These are phyloP conservation scores for Pangasius djambal DNA, from an alignment of 2,797 vertebrate genomes.

Conservation along the genomic window DNA sequence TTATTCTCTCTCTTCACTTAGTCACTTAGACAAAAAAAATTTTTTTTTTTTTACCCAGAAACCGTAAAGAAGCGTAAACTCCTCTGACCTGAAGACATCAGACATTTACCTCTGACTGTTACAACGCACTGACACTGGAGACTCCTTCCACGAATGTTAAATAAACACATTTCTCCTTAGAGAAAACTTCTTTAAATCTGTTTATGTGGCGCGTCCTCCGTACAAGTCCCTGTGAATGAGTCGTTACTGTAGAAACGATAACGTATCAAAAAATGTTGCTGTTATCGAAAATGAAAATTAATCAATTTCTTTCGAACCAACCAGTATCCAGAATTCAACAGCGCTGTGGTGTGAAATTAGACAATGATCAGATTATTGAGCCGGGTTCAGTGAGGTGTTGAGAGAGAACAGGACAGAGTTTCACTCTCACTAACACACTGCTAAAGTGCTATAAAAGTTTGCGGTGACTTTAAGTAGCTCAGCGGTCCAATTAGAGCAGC, in stretches of 20 bases:
- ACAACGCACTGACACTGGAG: not conserved
- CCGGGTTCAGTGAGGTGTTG: not conserved
- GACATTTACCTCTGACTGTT: not conserved
- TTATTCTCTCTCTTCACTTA: no score
- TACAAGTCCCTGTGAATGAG: not conserved
- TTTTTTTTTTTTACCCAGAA: no score
- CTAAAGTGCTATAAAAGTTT: slow-evolving; percentile 38
- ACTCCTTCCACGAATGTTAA: not conserved
- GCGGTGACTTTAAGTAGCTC: slow-evolving; percentile 43
- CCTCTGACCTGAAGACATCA: not conserved
- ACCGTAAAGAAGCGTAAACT: not conserved
- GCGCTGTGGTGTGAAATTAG: not conserved
- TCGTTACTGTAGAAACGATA: not conserved
- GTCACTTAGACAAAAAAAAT: no score
- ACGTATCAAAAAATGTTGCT: not conserved
- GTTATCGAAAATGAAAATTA: not conserved
- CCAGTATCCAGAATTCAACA: not conserved
- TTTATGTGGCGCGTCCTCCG: not conserved
- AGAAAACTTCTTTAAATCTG: not conserved
- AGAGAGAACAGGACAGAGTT: slow-evolving; percentile 23
- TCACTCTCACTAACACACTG: slow-evolving; percentile 7
- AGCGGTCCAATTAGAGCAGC: slow-evolving; percentile 52
- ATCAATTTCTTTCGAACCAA: not conserved
- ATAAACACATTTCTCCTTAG: not conserved
- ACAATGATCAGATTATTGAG: not conserved